Percentiles rank a stretch among this genome's conserved stretches.
These are phyloP conservation scores for Sinohyriopsis cumingii DNA, from an alignment of 2,888 invertebrate species.

Conservation along the genomic window DNA sequence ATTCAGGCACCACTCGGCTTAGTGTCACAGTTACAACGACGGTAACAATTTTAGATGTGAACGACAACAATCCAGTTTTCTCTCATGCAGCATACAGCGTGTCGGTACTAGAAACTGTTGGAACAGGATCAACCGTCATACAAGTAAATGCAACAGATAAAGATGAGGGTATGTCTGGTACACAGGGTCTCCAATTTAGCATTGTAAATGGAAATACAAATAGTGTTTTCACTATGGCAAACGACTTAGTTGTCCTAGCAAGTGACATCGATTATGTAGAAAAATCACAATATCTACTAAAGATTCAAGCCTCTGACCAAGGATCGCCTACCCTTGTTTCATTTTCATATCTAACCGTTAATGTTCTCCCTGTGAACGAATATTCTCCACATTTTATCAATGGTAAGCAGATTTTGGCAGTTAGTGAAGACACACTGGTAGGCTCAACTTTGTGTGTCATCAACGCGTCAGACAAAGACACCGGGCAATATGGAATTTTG, in stretches of 20 bases:
- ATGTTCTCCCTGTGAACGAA: slow-evolving; percentile 54
- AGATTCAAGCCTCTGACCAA: slow-evolving; percentile 50
- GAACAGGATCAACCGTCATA: slow-evolving; percentile 21
- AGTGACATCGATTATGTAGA: slow-evolving; percentile 54
- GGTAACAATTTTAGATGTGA: slow-evolving; percentile 93
- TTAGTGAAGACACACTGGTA: slow-evolving; percentile 43
- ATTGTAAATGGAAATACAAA: slow-evolving; percentile 45
- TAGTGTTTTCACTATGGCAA: slow-evolving; percentile 25
- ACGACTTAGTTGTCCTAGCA: slow-evolving; percentile 34
- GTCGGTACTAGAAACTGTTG: slow-evolving; percentile 89
- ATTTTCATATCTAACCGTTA: slow-evolving; percentile 36
- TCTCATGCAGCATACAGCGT: slow-evolving; percentile 93
- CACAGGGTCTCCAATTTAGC: slow-evolving; percentile 41
- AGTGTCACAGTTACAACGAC: slow-evolving; percentile 73
- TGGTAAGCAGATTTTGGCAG: slow-evolving; percentile 30
- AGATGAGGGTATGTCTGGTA: slow-evolving; percentile 45
- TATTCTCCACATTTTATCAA: slow-evolving; percentile 47
- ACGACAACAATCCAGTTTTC: slow-evolving; percentile 94
- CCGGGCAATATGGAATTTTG: slow-evolving; percentile 35
- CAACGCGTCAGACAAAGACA: slow-evolving; percentile 52
- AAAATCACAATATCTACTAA: slow-evolving; percentile 41
- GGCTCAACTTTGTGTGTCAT: slow-evolving; percentile 45
- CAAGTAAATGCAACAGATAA: slow-evolving; percentile 37
- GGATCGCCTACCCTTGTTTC: slow-evolving; percentile 45
- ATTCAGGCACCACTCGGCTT: background rate